A percentile compares a stretch with the other conserved stretches of the same genome.
Conservation (phyloP, 2,888 invertebrate genomes). For the Bimastos eiseni region DNA sequence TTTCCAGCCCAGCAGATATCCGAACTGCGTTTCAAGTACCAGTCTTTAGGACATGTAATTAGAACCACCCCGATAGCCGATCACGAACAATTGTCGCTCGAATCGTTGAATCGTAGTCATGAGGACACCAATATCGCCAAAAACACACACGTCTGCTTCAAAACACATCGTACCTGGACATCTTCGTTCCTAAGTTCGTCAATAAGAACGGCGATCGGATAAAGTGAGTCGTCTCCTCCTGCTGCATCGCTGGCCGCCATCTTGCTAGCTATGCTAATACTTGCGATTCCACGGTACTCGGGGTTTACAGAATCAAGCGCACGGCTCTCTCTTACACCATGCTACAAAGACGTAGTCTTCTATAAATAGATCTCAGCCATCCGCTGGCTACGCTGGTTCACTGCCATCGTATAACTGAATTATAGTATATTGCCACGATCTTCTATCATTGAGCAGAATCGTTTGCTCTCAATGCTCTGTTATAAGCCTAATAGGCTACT, state of each 20-base stretch:
- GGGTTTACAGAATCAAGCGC: neutral
- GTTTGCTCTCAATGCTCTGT: too few species aligned
- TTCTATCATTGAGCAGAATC: too few species aligned
- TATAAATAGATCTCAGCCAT: neutral
- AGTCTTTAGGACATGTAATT: neutral
- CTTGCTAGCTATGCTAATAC: slow-evolving; percentile 20
- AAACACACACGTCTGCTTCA: neutral
- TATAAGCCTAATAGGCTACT: too few species aligned
- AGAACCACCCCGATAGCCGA: neutral
- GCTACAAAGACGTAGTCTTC: neutral
- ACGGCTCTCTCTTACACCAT: neutral
- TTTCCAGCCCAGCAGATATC: neutral
- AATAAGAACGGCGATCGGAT: slow-evolving; percentile 98
- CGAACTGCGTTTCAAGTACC: neutral
- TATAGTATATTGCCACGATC: too few species aligned
- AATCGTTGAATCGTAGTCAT: neutral
- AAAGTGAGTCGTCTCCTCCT: slow-evolving; percentile 76
- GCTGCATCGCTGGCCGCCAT: slow-evolving; percentile 36
- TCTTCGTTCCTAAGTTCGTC: slow-evolving; percentile 99
- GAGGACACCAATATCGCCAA: neutral
- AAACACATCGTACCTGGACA: slow-evolving; percentile 70
- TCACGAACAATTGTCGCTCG: slow-evolving; percentile 9
- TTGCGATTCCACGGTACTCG: neutral
- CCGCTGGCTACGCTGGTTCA: neutral
- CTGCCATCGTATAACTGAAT: neutral